Percentiles rank a stretch among this genome's conserved stretches.
These are phyloP conservation scores for Antitype chi DNA, from an alignment of 2,888 invertebrate species.

Conservation along the genomic window DNA sequence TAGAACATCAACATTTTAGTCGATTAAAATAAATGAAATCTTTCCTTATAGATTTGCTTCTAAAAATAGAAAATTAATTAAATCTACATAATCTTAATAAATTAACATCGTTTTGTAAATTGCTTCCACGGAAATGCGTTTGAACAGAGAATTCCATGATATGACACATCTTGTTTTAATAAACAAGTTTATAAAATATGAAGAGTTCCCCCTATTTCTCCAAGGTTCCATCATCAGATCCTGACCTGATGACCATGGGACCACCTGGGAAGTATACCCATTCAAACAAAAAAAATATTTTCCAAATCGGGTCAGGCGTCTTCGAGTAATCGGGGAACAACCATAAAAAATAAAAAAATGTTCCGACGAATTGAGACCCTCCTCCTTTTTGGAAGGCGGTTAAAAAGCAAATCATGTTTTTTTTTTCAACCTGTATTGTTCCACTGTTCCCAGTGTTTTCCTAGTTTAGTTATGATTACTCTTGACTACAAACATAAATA, in stretches of 20 bases:
- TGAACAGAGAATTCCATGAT: not conserved
- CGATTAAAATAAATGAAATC: not conserved
- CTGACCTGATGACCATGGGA: too few relatives aligned
- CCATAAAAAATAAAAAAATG: too few relatives aligned
- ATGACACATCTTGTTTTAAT: not conserved
- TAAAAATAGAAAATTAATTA: slow-evolving; percentile 4
- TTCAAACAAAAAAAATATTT: too few relatives aligned
- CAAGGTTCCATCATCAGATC: too few relatives aligned
- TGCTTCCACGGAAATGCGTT: not conserved
- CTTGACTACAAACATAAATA: not conserved
- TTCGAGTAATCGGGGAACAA: too few relatives aligned
- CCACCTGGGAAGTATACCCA: too few relatives aligned
- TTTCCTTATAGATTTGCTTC: not conserved
- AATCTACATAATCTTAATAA: slow-evolving; percentile 16
- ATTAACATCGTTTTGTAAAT: slow-evolving; percentile 1
- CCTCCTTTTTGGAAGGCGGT: too few relatives aligned
- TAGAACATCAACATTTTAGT: not conserved
- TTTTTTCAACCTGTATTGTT: not conserved
- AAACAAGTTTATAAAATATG: not conserved
- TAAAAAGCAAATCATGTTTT: not conserved
- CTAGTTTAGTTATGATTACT: not conserved
- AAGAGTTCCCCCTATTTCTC: too few relatives aligned
- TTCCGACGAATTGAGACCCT: too few relatives aligned
- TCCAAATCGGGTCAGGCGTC: too few relatives aligned
- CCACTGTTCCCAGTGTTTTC: not conserved